phyloP scores from a whole-genome alignment of 1,140 invertebrate genomes.

The Brachionus asplanchnoidis region DNA sequence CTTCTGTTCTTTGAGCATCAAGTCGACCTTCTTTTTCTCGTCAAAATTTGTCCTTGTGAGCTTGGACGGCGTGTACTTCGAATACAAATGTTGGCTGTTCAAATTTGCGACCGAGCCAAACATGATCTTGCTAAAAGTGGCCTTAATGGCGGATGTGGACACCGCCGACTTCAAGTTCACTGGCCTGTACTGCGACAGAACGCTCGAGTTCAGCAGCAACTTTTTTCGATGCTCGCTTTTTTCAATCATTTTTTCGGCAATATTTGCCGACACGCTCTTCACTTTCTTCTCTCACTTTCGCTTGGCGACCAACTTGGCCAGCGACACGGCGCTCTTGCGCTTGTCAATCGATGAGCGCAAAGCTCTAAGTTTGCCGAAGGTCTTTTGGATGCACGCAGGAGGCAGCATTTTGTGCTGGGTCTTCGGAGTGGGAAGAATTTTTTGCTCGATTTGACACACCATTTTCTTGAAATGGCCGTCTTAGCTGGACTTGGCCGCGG shows the following conservation, averaged over 20 bases:
- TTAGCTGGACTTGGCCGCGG: not conserved
- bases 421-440: not conserved
- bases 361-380: not conserved
- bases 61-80: constrained; percentile 10
- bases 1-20: not conserved
- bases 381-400: not conserved
- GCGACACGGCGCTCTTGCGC: not conserved
- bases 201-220: not conserved
- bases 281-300: constrained; percentile 10
- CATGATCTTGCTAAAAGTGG: not conserved
- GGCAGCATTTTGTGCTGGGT: not conserved
- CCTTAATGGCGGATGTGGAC: not conserved
- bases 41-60: not conserved
- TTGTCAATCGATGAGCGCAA: constrained; percentile 10
- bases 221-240: not conserved
- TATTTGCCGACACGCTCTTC: not conserved
- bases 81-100: constrained; percentile 9
- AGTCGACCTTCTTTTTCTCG: constrained; percentile 20
- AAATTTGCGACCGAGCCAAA: not conserved
- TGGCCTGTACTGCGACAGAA: not conserved
- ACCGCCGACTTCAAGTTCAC: not conserved
- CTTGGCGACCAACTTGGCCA: not conserved
- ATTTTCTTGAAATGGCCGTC: constrained; percentile 5
- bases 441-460: not conserved
- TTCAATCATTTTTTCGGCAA: not conserved